A percentile compares a stretch with the other conserved stretches of the same genome.
Conservation (phyloP, 2,888 invertebrate genomes). For the Cataglyphis altisquamis region DNA sequence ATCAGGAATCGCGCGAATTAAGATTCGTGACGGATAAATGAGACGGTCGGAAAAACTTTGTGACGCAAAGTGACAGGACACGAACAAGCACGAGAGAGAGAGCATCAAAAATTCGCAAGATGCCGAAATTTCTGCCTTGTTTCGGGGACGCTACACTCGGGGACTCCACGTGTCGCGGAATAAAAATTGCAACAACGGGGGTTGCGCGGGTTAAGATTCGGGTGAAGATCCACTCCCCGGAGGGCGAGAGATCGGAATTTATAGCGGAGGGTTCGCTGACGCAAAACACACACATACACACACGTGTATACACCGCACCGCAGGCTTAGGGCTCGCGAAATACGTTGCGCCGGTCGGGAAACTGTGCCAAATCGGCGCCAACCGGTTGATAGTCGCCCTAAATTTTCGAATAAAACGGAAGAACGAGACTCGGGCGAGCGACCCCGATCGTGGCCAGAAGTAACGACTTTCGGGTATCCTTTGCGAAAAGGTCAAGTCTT, state of each 20-base stretch:
- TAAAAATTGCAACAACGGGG: slow-evolving; percentile 55
- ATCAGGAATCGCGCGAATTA: background rate
- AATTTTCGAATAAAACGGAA: slow-evolving; percentile 47
- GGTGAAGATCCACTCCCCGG: slow-evolving; percentile 47
- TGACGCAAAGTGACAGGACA: background rate
- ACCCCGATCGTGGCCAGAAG: slow-evolving; percentile 3
- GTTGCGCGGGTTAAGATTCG: slow-evolving; percentile 66
- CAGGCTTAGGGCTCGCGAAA: slow-evolving; percentile 59
- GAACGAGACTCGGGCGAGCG: slow-evolving; percentile 5
- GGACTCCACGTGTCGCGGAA: background rate
- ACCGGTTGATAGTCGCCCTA: slow-evolving; percentile 42
- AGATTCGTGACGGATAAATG: background rate
- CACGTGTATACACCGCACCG: background rate
- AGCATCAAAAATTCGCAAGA: background rate
- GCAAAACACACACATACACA: slow-evolving; percentile 17
- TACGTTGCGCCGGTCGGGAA: slow-evolving; percentile 62
- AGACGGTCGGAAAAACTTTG: background rate
- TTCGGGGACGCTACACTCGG: background rate
- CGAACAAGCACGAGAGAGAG: background rate
- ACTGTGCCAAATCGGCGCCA: slow-evolving; percentile 61
- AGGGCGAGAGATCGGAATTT: slow-evolving; percentile 63
- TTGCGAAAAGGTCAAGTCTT: background rate
- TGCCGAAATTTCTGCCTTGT: background rate
- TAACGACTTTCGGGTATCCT: slow-evolving; percentile 37
- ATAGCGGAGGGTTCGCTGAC: slow-evolving; percentile 49